Evolutionary conservation across 2,113 vertebrate genomes (phyloP).

Genomic region (Elephantulus edwardii): DNA sequence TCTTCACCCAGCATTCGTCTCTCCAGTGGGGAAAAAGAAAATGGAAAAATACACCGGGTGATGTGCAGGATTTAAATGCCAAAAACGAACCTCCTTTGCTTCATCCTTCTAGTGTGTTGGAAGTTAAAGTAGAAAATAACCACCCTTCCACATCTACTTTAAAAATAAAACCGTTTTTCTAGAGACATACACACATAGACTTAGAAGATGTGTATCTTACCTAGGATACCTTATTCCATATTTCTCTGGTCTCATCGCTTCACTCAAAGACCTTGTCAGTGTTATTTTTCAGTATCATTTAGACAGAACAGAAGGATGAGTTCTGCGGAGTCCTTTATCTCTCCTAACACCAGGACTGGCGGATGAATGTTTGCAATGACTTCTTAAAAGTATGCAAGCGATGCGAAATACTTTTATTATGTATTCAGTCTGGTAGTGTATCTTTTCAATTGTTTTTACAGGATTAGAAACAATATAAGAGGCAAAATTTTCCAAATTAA

Average conservation of each 20-base stretch:
- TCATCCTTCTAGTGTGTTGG: not conserved
- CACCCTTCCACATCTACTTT: not conserved
- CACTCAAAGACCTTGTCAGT: conserved; percentile 55
- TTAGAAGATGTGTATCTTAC: conserved; percentile 18
- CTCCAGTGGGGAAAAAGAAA: not conserved
- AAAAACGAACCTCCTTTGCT: not conserved
- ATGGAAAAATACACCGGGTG: not conserved
- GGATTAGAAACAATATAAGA: conserved; percentile 18
- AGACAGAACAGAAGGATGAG: conserved; percentile 60
- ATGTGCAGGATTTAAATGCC: not conserved
- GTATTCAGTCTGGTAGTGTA: not conserved
- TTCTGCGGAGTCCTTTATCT: conserved; percentile 62
- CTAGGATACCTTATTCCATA: not conserved
- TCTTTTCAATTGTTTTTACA: conserved; percentile 37
- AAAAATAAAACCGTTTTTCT: conserved; percentile 1
- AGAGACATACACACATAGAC: not conserved
- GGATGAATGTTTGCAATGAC: conserved; percentile 61
- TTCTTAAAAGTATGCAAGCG: conserved; percentile 23
- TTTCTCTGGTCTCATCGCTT: conserved; percentile 49
- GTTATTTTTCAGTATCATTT: conserved; percentile 52
- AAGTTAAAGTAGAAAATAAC: conserved; percentile 6
- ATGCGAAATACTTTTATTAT: not conserved
- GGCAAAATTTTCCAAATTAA: not conserved
- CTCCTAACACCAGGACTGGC: conserved; percentile 54
- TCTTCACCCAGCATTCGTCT: not conserved